phyloP scores from a whole-genome alignment of 2,888 invertebrate species.

The Suillia variegata region DNA sequence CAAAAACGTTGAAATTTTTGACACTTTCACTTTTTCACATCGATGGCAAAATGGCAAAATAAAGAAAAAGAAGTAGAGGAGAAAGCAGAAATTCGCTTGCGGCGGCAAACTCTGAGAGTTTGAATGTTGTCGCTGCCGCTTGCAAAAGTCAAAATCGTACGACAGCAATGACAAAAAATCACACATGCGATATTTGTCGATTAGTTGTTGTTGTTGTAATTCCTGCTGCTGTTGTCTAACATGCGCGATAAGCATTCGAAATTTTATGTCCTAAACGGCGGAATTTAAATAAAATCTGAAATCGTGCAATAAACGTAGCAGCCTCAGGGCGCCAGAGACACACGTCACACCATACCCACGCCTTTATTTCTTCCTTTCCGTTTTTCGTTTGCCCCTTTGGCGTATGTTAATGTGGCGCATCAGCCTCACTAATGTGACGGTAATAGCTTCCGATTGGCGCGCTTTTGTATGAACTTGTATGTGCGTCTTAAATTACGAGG shows the following conservation, averaged over 20 bases:
- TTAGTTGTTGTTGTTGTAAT: no score
- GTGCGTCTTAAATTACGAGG: slow-evolving; percentile 6
- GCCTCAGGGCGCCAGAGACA: slow-evolving; percentile 11
- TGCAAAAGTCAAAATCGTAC: not conserved
- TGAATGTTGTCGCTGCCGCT: not conserved
- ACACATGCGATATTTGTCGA: slow-evolving; percentile 14
- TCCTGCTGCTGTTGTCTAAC: not conserved
- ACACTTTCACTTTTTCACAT: slow-evolving; percentile 15
- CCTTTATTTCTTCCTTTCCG: not conserved
- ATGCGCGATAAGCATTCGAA: slow-evolving; percentile 19
- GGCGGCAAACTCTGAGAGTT: not conserved
- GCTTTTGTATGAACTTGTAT: not conserved
- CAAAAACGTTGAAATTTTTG: slow-evolving; percentile 12
- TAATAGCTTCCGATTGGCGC: slow-evolving; percentile 24
- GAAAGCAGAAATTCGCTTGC: not conserved
- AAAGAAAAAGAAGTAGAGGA: not conserved
- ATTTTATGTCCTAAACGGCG: no score
- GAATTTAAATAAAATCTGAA: slow-evolving; percentile 12
- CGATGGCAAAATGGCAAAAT: not conserved
- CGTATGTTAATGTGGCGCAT: not conserved
- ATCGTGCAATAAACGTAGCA: slow-evolving; percentile 7
- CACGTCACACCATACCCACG: no score
- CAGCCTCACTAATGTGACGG: slow-evolving; percentile 13
- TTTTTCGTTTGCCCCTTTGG: not conserved
- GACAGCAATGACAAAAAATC: slow-evolving; percentile 3